Conservation (phyloP, 2,113 vertebrate genomes). For the human region DNA sequence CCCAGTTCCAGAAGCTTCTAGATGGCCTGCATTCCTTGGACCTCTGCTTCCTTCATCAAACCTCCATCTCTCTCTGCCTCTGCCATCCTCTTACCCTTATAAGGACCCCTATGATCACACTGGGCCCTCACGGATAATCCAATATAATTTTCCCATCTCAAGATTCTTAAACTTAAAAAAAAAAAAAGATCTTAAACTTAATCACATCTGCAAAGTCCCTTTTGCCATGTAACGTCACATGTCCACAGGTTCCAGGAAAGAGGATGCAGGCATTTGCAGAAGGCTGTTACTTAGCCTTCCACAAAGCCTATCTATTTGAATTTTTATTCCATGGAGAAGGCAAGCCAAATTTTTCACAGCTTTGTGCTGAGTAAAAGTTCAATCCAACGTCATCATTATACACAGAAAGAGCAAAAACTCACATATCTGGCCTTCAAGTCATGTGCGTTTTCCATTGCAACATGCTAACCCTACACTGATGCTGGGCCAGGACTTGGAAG, state of each 20-base stretch:
- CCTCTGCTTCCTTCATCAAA: neutral
- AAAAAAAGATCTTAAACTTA: neutral
- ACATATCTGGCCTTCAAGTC: neutral
- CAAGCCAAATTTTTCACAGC: neutral
- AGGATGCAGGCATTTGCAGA: neutral
- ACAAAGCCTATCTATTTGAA: neutral
- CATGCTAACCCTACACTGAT: neutral
- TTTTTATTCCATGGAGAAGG: neutral
- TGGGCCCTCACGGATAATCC: neutral
- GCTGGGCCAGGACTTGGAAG: neutral
- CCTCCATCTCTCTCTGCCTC: neutral
- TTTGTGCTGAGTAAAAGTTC: neutral
- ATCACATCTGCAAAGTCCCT: neutral
- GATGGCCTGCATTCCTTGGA: neutral
- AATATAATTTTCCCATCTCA: neutral
- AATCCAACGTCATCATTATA: neutral
- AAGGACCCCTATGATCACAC: neutral
- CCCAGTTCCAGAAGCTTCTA: neutral
- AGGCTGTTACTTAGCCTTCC: neutral
- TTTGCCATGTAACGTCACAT: neutral
- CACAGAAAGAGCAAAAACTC: neutral
- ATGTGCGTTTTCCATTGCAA: neutral
- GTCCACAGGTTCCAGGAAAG: neutral
- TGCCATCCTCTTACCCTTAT: neutral
- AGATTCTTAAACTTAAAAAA: neutral